Evolutionary conservation across 2,797 vertebrate genomes (phyloP).

Genomic region (Dicrostonyx torquatus): DNA sequence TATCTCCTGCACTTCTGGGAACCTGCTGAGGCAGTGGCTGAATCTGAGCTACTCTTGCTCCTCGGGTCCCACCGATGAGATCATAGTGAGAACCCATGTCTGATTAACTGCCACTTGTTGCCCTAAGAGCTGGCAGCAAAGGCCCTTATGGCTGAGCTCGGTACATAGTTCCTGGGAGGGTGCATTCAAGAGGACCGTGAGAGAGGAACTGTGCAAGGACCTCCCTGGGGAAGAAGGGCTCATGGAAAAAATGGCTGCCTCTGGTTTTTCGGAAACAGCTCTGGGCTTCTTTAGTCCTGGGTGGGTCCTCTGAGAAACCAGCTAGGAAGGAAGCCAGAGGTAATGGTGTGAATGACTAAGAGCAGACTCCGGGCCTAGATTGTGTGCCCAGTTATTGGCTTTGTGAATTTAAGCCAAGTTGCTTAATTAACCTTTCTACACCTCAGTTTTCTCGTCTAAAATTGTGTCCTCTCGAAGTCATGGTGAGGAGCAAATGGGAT

Average conservation of each 20-base stretch:
- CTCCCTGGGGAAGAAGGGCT: slow-evolving; percentile 54
- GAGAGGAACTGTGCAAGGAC: neutral
- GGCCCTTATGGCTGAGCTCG: neutral
- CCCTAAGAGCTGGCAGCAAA: neutral
- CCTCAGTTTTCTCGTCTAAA: slow-evolving; percentile 35
- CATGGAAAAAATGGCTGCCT: neutral
- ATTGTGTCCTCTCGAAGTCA: neutral
- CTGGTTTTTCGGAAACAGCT: neutral
- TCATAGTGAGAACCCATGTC: slow-evolving; percentile 11
- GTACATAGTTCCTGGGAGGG: neutral
- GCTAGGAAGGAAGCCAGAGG: neutral
- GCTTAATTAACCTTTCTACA: slow-evolving; percentile 10
- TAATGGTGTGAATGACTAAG: neutral
- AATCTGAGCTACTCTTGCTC: neutral
- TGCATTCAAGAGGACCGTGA: neutral
- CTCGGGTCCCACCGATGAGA: neutral
- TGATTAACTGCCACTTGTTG: neutral
- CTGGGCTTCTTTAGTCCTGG: neutral
- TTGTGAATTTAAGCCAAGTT: neutral
- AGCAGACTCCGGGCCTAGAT: neutral
- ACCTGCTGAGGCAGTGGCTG: neutral
- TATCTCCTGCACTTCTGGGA: neutral
- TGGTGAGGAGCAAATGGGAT: neutral
- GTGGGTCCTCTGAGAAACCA: neutral
- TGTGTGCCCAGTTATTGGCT: neutral